phyloP scores from a whole-genome alignment of 2,113 vertebrate species.

The Astur gentilis region DNA sequence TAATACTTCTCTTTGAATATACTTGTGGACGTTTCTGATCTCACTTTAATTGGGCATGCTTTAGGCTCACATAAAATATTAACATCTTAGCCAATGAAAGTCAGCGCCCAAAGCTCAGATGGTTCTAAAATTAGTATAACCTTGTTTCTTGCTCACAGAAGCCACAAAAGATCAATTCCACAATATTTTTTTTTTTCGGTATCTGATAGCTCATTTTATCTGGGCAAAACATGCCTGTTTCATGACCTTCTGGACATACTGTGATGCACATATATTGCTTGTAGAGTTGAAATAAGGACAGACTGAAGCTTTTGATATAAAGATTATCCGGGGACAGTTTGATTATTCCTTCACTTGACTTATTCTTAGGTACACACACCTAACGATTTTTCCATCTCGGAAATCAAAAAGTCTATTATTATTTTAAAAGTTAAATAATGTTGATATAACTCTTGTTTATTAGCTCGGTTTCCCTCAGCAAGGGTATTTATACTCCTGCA shows the following conservation, averaged over 20 bases:
- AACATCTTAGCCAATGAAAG: conserved; percentile 64
- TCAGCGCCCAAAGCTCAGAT: conserved; percentile 60
- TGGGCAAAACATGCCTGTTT: not conserved
- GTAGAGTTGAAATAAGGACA: conserved; percentile 33
- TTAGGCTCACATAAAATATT: conserved; percentile 72
- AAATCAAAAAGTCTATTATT: not conserved
- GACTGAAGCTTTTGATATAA: not conserved
- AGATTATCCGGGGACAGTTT: not conserved
- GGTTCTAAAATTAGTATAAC: conserved; percentile 63
- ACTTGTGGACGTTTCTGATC: conserved; percentile 68
- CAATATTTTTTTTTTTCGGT: not conserved
- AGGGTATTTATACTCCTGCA: not conserved
- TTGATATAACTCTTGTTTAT: not conserved
- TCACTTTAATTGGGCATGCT: conserved; percentile 67
- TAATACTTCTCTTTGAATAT: conserved; percentile 60
- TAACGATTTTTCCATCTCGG: not conserved
- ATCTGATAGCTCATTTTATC: conserved; percentile 39
- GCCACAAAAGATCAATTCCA: conserved; percentile 58
- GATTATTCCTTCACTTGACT: not conserved
- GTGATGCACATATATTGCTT: not conserved
- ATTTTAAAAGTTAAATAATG: not conserved
- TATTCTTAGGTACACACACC: not conserved
- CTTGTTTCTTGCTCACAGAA: conserved; percentile 55
- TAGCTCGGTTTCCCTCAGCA: not conserved
- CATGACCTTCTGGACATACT: conserved; percentile 22